Conservation (phyloP, 1,140 invertebrate genomes). For the Diprion similis region DNA sequence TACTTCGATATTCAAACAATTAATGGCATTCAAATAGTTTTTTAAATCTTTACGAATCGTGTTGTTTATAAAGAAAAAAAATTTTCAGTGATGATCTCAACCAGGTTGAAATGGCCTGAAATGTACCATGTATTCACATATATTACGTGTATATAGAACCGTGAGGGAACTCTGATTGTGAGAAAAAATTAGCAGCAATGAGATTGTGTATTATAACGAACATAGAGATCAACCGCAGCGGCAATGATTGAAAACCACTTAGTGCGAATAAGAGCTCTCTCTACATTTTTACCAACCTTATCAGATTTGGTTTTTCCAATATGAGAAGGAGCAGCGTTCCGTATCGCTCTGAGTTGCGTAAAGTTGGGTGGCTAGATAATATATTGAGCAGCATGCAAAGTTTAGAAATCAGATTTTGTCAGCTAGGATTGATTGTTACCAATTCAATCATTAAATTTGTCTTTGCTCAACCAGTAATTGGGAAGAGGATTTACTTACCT, state of each 20-base stretch:
- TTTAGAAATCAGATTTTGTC: conserved; percentile 43
- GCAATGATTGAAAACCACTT: neutral
- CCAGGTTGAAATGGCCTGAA: too few relatives aligned
- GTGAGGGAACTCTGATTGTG: neutral
- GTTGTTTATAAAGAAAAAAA: too few relatives aligned
- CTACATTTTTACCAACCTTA: conserved; percentile 73
- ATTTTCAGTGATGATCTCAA: too few relatives aligned
- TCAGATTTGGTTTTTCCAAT: conserved; percentile 84
- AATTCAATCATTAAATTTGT: neutral
- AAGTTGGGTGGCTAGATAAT: conserved; percentile 74
- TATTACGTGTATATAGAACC: too few relatives aligned
- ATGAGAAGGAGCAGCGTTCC: conserved; percentile 83
- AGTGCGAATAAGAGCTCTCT: neutral
- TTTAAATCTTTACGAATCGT: too few relatives aligned
- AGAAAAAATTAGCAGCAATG: neutral
- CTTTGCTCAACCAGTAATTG: neutral
- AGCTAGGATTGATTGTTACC: conserved; percentile 1
- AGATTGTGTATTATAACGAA: neutral
- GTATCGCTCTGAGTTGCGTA: conserved; percentile 76
- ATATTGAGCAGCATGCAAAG: conserved; percentile 62
- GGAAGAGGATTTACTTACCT: neutral
- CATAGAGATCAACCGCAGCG: neutral
- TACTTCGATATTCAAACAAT: too few relatives aligned
- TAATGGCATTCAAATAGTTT: too few relatives aligned
- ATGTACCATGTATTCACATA: too few relatives aligned